These are phyloP conservation scores for Toxonevra muliebris DNA, from an alignment of 2,888 invertebrate genomes.

Conservation along the genomic window DNA sequence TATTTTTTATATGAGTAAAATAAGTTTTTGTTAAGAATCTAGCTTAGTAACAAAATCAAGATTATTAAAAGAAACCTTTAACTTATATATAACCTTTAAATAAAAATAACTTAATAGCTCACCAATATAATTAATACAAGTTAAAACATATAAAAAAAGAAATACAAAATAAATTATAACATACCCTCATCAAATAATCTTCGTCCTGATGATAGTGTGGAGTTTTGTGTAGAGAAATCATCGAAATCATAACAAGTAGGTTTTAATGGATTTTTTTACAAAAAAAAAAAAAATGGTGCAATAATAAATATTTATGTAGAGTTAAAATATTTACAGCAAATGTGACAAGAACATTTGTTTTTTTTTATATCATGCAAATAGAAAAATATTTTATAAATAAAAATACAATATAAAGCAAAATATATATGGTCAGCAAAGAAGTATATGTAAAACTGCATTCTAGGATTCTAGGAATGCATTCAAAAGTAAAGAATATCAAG, in stretches of 20 bases:
- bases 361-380: conserved; percentile 24
- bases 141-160: conserved; percentile 5
- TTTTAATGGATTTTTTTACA: background rate
- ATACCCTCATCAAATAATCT: conserved; percentile 80
- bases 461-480: too few species aligned
- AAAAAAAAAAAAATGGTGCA: background rate
- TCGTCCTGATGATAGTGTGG: conserved; percentile 67
- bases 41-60: too few species aligned
- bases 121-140: conserved; percentile 54
- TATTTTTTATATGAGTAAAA: too few species aligned
- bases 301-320: conserved; percentile 9
- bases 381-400: conserved; percentile 11
- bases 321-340: conserved; percentile 12
- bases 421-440: too few species aligned
- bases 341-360: conserved; percentile 13
- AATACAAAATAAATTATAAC: conserved; percentile 50
- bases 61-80: too few species aligned
- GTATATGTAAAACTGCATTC: too few species aligned
- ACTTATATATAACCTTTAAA: too few species aligned
- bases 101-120: too few species aligned
- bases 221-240: background rate
- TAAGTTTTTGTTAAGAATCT: too few species aligned
- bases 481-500: too few species aligned
- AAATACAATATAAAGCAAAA: background rate
- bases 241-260: background rate